Evolutionary conservation across 2,113 vertebrate species (phyloP), one percentile per base, ranked within the genome.

Genomic region (Phycodurus eques): DNA sequence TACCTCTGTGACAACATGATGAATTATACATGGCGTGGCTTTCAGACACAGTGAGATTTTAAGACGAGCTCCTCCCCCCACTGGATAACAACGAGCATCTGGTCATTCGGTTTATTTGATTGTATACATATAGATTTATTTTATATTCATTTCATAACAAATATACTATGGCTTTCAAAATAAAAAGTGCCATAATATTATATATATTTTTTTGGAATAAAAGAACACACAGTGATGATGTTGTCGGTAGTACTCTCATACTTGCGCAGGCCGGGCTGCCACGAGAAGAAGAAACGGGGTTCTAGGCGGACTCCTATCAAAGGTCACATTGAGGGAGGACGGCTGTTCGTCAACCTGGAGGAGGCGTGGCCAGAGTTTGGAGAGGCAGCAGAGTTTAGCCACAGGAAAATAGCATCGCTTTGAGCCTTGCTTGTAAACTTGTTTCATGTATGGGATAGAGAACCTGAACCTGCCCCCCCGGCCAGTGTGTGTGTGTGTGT

Each of bases 111-210:
- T 89, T 87, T 86, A 87, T 81, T 87, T 86, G 88, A 90, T 90
- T 91, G 88, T 90, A 85, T 91, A 91, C 81, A 88, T 76, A 68
- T 87, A 87, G 47, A n/a, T 54, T 54, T 44, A 46, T 66, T 86
- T 85, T 79, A 86, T 88, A 85, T 79, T 83, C 77, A 87, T 88
- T 82, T 90, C 85, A 92, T 93, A 92, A 92, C 90, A 94, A 93
- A 92, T 92, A 93, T 92, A 92, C 88, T 94, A 94, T 93, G 92
- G 92, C 93, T 94, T 94, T 90, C 79, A 93, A 94, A 93, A 92
- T 91, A 93, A 94, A 93, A 93, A 92, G 90, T 93, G 92, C 91
- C 92, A 91, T 92, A 92, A 90, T 88, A 89, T 87, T 88, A 91
- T 90, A 87, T 87, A 5, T 39, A 39, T 88, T 86, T 91, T 90